Evolutionary conservation across 2,113 vertebrate genomes (phyloP), one percentile per base, ranked within the genome.

Genomic region (Edolisoma coerulescens): DNA sequence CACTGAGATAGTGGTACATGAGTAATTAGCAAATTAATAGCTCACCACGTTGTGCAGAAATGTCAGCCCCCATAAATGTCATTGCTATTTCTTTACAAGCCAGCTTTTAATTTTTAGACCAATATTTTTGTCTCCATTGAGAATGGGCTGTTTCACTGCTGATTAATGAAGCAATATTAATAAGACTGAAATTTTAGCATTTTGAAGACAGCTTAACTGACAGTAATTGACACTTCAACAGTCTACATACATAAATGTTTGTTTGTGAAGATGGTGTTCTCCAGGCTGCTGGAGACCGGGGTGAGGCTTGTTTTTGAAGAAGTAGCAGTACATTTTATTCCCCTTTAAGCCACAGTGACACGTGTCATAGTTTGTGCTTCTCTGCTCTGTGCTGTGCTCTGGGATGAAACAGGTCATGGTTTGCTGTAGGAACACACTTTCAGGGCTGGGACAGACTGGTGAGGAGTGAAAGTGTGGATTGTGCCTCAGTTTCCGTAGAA

Each of bases 1-100:
- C 45, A 35, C 56, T 28, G 57, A 85, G 76, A 39, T 37, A 39
- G 35, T 16, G 19, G 69, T 76, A 57, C 1, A 3, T 42, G 45
- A 50, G 42, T 89, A 94, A 94, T 95, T 92, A 94, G 79, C 47
- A 80, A 93, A 95, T 96, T 86, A 93, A 88, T 96, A 86, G 64
- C 83, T 94, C 70, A 13, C 69, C 39, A 9, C 3, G 3, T 75
- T 93, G 49, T 78, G 70, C 78, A 79, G 67, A 94, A 91, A 90
- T 83, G 85, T 60, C 85, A 93, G 49, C 44, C 82, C 50, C 44
- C 81, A 74, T 68, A 88, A 92, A 65, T 74, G 71, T 80, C 94
- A 81, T 24, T 76, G 67, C 63, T 77, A 28, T 59, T 87, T 59
- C 75, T 88, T 77, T 77, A 61, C 45, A 59, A 70, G 50, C 35